phyloP scores from a whole-genome alignment of 2,888 invertebrate genomes.

The Gisinianus flammeolus region DNA sequence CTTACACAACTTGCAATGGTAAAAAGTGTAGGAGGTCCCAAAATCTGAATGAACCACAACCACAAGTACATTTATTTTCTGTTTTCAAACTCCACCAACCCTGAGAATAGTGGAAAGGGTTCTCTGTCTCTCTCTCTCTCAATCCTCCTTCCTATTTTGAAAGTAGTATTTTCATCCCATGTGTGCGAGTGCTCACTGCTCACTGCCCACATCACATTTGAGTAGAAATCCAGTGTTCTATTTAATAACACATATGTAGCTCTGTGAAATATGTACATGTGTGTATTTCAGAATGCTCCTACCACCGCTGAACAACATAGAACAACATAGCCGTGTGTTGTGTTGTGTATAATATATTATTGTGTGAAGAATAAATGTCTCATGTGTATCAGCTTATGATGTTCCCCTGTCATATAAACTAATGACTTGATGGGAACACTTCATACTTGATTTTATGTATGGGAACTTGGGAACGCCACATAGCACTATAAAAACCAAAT shows the following conservation, averaged over 20 bases:
- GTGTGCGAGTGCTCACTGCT: too few relatives aligned
- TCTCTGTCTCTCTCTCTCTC: neutral
- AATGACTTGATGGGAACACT: constrained; percentile 7
- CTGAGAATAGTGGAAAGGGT: neutral
- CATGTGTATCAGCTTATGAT: neutral
- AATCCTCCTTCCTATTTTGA: too few relatives aligned
- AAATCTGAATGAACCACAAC: too few relatives aligned
- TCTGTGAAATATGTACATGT: neutral
- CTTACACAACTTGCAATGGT: too few relatives aligned
- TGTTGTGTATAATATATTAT: neutral
- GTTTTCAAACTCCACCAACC: neutral
- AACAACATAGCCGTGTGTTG: too few relatives aligned
- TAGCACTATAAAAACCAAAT: neutral
- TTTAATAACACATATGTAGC: neutral
- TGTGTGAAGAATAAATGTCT: neutral
- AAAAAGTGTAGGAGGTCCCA: neutral
- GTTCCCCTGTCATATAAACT: constrained; percentile 6
- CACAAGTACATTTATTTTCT: neutral
- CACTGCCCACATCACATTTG: too few relatives aligned
- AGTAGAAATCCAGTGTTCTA: neutral
- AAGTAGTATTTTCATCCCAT: neutral
- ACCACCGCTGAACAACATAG: too few relatives aligned
- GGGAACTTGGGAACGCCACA: neutral
- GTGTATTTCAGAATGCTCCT: too few relatives aligned
- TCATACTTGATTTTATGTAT: neutral